A percentile compares a stretch with the other conserved stretches of the same genome.
Evolutionary conservation across 2,888 invertebrate species (phyloP).

Genomic region (Mesodorylaimus sp.): DNA sequence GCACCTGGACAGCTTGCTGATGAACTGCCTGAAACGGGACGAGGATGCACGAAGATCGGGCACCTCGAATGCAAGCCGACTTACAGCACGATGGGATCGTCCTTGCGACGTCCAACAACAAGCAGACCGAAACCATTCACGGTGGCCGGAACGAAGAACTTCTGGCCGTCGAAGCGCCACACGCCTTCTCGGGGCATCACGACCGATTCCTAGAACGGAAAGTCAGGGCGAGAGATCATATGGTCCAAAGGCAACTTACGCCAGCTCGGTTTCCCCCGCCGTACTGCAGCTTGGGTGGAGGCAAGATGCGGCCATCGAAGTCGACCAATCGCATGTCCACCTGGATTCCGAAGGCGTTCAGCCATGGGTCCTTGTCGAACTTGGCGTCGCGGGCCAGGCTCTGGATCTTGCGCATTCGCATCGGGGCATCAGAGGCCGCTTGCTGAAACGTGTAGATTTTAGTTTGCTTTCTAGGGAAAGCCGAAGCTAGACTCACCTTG

Average conservation of each 20-base stretch:
- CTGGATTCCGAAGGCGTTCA: constrained; percentile 18
- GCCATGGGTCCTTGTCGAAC: constrained; percentile 18
- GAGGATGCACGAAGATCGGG: no score
- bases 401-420: constrained; percentile 19
- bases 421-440: constrained; percentile 22
- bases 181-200: constrained; percentile 22
- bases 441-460: constrained; percentile 14
- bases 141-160: background rate
- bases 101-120: no score
- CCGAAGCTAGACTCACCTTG: constrained; percentile 1
- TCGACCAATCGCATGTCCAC: constrained; percentile 21
- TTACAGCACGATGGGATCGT: no score
- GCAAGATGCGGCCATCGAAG: constrained; percentile 21
- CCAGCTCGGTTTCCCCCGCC: constrained; percentile 11
- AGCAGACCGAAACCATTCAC: no score
- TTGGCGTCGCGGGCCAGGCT: constrained; percentile 18
- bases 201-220: constrained; percentile 14
- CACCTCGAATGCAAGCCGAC: no score
- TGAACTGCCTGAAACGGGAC: constrained; percentile 10
- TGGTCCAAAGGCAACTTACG: background rate
- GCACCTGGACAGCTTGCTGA: constrained; percentile 4
- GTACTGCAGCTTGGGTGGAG: constrained; percentile 21
- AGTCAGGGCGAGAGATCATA: background rate
- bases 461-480: background rate
- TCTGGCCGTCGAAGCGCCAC: constrained; percentile 12